phyloP scores from a whole-genome alignment of 2,888 invertebrate genomes.

The Scaptomyza parva region DNA sequence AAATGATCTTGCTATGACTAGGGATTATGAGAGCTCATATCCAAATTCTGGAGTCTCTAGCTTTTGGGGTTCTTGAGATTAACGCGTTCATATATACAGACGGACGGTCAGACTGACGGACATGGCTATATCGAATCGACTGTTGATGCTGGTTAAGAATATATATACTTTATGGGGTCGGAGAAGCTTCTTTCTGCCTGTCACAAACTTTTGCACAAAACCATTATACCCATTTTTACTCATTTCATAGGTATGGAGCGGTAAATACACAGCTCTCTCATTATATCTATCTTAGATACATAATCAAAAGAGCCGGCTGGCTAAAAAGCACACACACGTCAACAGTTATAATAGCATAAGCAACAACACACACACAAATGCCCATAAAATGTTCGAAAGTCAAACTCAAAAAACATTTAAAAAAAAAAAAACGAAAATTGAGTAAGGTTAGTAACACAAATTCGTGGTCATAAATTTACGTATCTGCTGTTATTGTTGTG shows the following conservation, averaged over 20 bases:
- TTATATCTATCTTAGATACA: conserved; percentile 63
- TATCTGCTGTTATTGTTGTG: conserved; percentile 35
- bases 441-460: conserved; percentile 78
- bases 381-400: conserved; percentile 78
- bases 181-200: no score
- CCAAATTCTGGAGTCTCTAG: no score
- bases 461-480: conserved; percentile 75
- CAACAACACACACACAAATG: conserved; percentile 38
- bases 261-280: conserved; percentile 28
- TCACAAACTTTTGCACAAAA: no score
- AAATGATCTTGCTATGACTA: no score
- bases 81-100: no score
- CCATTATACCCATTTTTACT: no score
- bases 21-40: no score
- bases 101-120: no score
- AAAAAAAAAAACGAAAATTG: conserved; percentile 56
- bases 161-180: no score
- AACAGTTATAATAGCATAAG: conserved; percentile 35
- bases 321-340: conserved; percentile 54
- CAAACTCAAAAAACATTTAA: conserved; percentile 55
- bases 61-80: no score
- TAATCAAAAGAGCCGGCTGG: conserved; percentile 71
- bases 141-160: no score
- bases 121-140: no score
- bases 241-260: conserved; percentile 30